phyloP scores from a whole-genome alignment of 2,113 vertebrate species.

The Corythaeola cristata region DNA sequence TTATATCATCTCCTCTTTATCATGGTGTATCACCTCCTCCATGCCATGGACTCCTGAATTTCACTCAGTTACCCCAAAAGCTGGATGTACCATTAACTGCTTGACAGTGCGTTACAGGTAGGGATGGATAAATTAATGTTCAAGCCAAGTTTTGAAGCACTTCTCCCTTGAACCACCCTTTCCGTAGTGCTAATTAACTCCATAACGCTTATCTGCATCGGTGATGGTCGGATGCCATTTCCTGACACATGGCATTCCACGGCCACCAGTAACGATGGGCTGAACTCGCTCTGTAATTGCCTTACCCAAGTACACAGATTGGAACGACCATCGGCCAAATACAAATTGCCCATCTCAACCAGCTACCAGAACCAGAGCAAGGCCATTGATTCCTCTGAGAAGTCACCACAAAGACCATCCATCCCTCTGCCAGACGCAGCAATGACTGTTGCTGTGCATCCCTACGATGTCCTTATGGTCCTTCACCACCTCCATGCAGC shows the following conservation, averaged over 20 bases:
- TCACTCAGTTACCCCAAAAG: background rate
- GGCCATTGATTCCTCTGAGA: background rate
- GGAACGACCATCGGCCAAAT: background rate
- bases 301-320: background rate
- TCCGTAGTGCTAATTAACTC: background rate
- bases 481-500: background rate
- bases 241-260: conserved; percentile 41
- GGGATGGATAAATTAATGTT: conserved; percentile 5
- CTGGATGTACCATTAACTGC: background rate
- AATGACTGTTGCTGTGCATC: background rate
- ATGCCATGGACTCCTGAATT: background rate
- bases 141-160: background rate
- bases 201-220: background rate
- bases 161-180: conserved; percentile 25
- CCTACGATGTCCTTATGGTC: background rate
- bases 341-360: background rate
- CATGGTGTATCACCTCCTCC: background rate
- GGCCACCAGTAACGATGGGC: conserved; percentile 1
- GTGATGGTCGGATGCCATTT: background rate
- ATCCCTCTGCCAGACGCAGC: background rate
- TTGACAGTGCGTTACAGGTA: background rate
- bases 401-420: background rate
- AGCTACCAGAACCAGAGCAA: background rate
- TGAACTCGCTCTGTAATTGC: background rate
- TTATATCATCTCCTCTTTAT: background rate